These are phyloP conservation scores for Coptodon bakossiorum DNA, from an alignment of 2,113 vertebrate genomes.

Conservation along the genomic window DNA sequence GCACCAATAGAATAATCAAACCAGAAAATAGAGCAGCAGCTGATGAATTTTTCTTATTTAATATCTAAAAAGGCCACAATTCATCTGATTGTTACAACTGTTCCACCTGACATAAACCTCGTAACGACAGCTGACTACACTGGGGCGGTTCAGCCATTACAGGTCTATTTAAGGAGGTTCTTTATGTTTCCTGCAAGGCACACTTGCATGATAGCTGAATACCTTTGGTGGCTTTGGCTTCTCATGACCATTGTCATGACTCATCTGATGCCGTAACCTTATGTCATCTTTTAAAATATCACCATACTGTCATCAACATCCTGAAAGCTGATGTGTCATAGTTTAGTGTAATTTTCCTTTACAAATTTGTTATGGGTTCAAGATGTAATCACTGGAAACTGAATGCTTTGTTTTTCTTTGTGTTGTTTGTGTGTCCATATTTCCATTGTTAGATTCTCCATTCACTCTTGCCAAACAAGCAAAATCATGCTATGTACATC, in stretches of 20 bases:
- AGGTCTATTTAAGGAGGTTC: neutral
- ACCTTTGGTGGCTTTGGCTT: neutral
- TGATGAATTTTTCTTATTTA: neutral
- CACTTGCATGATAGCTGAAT: neutral
- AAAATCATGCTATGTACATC: neutral
- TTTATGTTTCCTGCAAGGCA: neutral
- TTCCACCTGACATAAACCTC: neutral
- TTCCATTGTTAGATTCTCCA: neutral
- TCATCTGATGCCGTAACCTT: neutral
- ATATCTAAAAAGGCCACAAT: neutral
- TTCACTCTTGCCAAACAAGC: neutral
- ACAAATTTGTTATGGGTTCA: neutral
- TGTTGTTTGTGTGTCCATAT: neutral
- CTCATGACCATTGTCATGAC: neutral
- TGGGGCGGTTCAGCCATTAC: neutral
- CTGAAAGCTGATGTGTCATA: neutral
- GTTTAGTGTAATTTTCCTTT: neutral
- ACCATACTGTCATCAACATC: neutral
- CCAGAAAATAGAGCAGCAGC: neutral
- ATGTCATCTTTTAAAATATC: slow-evolving; percentile 6
- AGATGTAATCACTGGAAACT: neutral
- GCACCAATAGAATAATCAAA: neutral
- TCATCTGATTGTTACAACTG: neutral
- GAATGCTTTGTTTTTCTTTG: neutral
- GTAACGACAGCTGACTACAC: neutral